Conservation (phyloP, 2,888 invertebrate species). For the Eledona agricola region DNA sequence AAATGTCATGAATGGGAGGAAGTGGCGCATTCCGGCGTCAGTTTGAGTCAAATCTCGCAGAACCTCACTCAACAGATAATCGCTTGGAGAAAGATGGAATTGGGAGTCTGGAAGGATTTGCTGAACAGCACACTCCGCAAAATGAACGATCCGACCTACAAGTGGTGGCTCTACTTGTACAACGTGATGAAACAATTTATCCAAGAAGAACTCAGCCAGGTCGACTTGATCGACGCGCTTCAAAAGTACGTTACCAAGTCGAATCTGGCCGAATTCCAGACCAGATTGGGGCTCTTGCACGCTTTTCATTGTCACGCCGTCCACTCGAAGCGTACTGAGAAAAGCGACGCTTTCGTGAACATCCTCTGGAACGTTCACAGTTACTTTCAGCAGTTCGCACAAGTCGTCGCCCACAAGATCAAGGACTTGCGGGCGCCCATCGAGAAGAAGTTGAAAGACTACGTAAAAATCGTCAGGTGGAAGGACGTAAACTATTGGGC, state of each 20-base stretch:
- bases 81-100: conserved; percentile 89
- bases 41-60: conserved; percentile 77
- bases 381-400: conserved; percentile 83
- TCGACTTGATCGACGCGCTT: conserved; percentile 68
- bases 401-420: conserved; percentile 72
- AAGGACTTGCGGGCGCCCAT: conserved; percentile 79
- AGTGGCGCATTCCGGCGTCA: conserved; percentile 87
- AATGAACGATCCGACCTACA: conserved; percentile 74
- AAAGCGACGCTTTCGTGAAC: conserved; percentile 67
- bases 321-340: conserved; percentile 61
- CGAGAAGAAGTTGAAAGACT: conserved; percentile 91
- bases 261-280: conserved; percentile 82
- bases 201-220: conserved; percentile 53
- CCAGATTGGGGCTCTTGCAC: conserved; percentile 79
- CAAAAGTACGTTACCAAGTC: conserved; percentile 86
- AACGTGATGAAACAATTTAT: conserved; percentile 73
- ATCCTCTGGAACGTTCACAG: conserved; percentile 83
- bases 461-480: conserved; percentile 95
- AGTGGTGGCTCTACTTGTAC: conserved; percentile 93
- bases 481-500: conserved; percentile 95
- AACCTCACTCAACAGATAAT: conserved; percentile 84
- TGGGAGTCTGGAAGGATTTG: conserved; percentile 87
- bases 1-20: conserved; percentile 92
- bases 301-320: conserved; percentile 83
- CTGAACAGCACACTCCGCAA: conserved; percentile 72